Evolutionary conservation across 2,113 vertebrate species (phyloP).

Genomic region (Tragelaphus buxtoni): DNA sequence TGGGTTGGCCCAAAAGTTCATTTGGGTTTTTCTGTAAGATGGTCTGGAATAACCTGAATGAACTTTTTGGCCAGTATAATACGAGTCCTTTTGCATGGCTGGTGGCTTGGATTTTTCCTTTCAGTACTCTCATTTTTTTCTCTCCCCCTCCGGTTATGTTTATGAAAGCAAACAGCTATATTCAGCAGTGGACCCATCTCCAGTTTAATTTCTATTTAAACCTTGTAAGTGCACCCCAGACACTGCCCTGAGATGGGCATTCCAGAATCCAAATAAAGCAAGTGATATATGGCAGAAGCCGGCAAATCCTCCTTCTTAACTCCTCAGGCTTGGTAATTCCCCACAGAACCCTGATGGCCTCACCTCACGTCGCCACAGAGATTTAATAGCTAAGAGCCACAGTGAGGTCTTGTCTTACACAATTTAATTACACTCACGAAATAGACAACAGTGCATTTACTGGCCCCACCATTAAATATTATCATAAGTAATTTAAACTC

Average conservation of each 20-base stretch:
- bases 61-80: neutral
- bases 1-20: neutral
- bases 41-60: neutral
- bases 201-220: slow-evolving; percentile 51
- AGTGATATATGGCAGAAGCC: slow-evolving; percentile 17
- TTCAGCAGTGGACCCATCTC: neutral
- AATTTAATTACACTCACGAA: slow-evolving; percentile 66
- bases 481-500: slow-evolving; percentile 72
- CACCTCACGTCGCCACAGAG: slow-evolving; percentile 35
- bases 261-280: slow-evolving; percentile 34
- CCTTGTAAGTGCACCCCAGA: slow-evolving; percentile 3
- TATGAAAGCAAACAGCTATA: slow-evolving; percentile 34
- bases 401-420: slow-evolving; percentile 63
- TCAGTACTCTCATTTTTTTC: neutral
- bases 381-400: slow-evolving; percentile 66
- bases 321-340: slow-evolving; percentile 29
- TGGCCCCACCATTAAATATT: slow-evolving; percentile 62
- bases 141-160: neutral
- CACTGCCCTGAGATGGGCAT: neutral
- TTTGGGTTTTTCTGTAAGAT: neutral
- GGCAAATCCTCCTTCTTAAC: neutral
- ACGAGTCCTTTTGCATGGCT: neutral
- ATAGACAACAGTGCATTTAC: slow-evolving; percentile 64
- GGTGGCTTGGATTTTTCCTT: neutral
- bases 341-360: slow-evolving; percentile 42